These are phyloP conservation scores for Delichon dasypus DNA, from an alignment of 2,797 vertebrate species.

Conservation along the genomic window DNA sequence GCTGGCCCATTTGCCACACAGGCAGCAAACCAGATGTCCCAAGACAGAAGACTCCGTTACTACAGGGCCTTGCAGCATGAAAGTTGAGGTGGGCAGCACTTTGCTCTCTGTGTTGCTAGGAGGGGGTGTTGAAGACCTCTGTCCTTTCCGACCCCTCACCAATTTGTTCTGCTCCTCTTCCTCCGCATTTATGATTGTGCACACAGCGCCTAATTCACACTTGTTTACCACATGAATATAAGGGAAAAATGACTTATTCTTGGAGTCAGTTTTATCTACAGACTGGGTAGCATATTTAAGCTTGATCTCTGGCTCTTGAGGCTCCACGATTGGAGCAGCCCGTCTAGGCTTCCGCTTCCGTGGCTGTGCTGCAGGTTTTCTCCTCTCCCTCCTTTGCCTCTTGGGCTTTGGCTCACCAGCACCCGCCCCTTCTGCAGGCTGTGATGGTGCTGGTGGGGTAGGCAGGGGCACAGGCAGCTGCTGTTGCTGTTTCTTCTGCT, in stretches of 20 bases:
- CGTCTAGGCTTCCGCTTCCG: slow-evolving; percentile 77
- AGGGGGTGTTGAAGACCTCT: slow-evolving; percentile 78
- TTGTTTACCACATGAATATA: slow-evolving; percentile 97
- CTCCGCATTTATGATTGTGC: slow-evolving; percentile 95
- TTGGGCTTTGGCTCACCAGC: slow-evolving; percentile 78
- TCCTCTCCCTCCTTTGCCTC: slow-evolving; percentile 80
- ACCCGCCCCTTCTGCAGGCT: slow-evolving; percentile 74
- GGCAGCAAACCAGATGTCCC: slow-evolving; percentile 93
- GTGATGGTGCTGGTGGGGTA: slow-evolving; percentile 64
- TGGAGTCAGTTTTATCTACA: slow-evolving; percentile 83
- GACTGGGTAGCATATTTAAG: slow-evolving; percentile 81
- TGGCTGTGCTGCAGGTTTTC: slow-evolving; percentile 78
- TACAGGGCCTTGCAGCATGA: slow-evolving; percentile 91
- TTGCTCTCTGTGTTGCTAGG: slow-evolving; percentile 86
- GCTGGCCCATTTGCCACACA: slow-evolving; percentile 99
- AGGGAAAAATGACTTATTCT: slow-evolving; percentile 90
- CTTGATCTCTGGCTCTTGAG: slow-evolving; percentile 82
- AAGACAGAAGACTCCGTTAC: slow-evolving; percentile 89
- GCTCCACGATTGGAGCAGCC: slow-evolving; percentile 76
- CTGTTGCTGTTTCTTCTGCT: slow-evolving; percentile 87
- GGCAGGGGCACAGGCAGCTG: slow-evolving; percentile 62
- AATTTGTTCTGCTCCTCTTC: slow-evolving; percentile 91
- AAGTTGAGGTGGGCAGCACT: slow-evolving; percentile 89
- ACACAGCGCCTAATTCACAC: slow-evolving; percentile 92
- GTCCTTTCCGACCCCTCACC: slow-evolving; percentile 82